phyloP scores from a whole-genome alignment of 2,888 invertebrate species.

The Lasioglossum lativentre region DNA sequence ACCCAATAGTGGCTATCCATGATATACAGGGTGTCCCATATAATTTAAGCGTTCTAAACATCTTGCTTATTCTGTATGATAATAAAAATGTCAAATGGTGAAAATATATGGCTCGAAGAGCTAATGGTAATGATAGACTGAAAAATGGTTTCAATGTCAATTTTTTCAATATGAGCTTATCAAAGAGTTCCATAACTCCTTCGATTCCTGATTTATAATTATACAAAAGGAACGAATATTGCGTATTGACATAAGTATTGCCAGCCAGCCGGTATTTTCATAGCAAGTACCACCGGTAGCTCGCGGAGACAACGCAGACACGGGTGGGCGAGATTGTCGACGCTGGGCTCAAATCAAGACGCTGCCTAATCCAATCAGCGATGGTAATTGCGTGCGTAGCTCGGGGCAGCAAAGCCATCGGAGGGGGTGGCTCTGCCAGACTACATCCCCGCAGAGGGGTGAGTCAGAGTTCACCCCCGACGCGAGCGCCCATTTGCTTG shows the following conservation, averaged over 20 bases:
- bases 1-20: not conserved
- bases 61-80: not conserved
- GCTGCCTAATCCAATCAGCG: conserved; percentile 82
- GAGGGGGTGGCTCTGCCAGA: conserved; percentile 68
- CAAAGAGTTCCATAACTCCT: not conserved
- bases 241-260: conserved; percentile 21
- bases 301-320: conserved; percentile 66
- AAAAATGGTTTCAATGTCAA: not conserved
- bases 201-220: not conserved
- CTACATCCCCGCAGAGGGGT: conserved; percentile 71
- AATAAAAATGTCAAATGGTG: not conserved
- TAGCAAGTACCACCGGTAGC: conserved; percentile 62
- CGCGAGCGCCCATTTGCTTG: conserved; percentile 66
- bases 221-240: too few species aligned
- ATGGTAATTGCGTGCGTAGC: conserved; percentile 83
- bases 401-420: conserved; percentile 76
- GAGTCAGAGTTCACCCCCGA: conserved; percentile 73
- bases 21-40: not conserved
- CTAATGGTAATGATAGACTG: not conserved
- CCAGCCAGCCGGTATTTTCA: conserved; percentile 32
- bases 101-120: not conserved
- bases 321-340: conserved; percentile 75
- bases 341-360: conserved; percentile 81
- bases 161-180: not conserved
- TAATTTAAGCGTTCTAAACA: not conserved